Evolutionary conservation across 2,797 vertebrate species (phyloP).

Genomic region (Hirundo rustica): DNA sequence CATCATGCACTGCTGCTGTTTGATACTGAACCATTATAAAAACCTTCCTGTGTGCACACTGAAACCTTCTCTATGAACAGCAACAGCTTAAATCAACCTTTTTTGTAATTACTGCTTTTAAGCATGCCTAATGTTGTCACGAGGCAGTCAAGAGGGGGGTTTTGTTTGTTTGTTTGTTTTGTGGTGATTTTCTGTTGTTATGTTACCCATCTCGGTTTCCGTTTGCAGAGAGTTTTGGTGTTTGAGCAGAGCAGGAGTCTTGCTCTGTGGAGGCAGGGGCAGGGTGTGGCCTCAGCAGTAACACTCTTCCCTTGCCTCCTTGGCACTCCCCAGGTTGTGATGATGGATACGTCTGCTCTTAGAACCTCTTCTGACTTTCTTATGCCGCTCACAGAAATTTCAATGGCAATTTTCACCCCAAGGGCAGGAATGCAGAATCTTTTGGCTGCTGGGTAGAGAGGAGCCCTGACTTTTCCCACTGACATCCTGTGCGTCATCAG

Average conservation of each 20-base stretch:
- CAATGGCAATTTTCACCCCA: background rate
- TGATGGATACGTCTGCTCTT: background rate
- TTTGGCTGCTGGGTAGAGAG: background rate
- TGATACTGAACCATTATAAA: too few species aligned
- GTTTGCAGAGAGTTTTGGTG: background rate
- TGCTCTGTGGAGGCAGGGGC: background rate
- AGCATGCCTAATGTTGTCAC: background rate
- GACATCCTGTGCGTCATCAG: background rate
- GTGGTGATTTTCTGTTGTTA: background rate
- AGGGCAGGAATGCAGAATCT: background rate
- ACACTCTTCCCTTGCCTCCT: background rate
- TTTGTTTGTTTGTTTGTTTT: background rate
- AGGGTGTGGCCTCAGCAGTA: background rate
- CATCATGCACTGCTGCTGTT: background rate
- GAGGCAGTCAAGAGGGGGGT: fast-evolving
- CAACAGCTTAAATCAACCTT: background rate
- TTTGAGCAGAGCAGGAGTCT: background rate
- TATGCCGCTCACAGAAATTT: background rate
- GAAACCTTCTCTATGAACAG: background rate
- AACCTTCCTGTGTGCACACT: background rate
- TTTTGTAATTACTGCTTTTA: background rate
- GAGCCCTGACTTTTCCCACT: background rate
- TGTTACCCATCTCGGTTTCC: background rate
- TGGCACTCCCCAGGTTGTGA: background rate
- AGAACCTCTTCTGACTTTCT: background rate